phyloP scores from a whole-genome alignment of 2,888 invertebrate species.

The Cecidostiba fungosa region DNA sequence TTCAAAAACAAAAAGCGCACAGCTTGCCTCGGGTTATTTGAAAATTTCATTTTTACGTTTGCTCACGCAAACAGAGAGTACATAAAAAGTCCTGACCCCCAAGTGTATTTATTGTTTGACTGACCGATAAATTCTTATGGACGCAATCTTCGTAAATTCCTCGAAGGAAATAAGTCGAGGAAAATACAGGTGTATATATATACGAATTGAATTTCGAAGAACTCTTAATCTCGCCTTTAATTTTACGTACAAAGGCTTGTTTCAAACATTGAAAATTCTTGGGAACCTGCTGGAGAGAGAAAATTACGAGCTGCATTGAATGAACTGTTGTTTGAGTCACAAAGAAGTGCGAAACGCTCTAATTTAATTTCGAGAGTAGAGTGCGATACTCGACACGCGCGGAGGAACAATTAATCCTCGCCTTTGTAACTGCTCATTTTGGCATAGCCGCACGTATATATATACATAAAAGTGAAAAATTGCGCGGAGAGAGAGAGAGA shows the following conservation, averaged over 20 bases:
- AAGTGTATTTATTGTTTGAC: neutral
- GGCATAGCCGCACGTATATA: neutral
- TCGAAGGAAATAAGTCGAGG: too few relatives aligned
- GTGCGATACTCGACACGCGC: too few relatives aligned
- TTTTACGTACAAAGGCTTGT: too few relatives aligned
- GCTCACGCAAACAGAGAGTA: neutral
- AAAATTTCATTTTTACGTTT: constrained; percentile 7
- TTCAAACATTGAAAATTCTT: too few relatives aligned
- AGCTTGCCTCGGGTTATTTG: neutral
- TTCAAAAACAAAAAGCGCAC: neutral
- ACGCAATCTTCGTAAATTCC: neutral
- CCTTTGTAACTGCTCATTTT: neutral
- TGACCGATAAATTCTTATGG: neutral
- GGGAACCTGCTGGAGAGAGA: too few relatives aligned
- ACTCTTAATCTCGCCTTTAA: too few relatives aligned
- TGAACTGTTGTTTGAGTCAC: too few relatives aligned
- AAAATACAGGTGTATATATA: too few relatives aligned
- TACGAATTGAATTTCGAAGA: too few relatives aligned
- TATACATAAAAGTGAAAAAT: neutral
- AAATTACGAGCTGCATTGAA: too few relatives aligned
- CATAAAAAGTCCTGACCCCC: neutral
- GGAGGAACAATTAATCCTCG: neutral
- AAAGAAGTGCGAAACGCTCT: too few relatives aligned
- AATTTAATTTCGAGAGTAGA: too few relatives aligned
- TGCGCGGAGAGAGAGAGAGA: neutral